These are phyloP conservation scores for Catocala sponsa DNA, from an alignment of 2,888 invertebrate species.

Conservation along the genomic window DNA sequence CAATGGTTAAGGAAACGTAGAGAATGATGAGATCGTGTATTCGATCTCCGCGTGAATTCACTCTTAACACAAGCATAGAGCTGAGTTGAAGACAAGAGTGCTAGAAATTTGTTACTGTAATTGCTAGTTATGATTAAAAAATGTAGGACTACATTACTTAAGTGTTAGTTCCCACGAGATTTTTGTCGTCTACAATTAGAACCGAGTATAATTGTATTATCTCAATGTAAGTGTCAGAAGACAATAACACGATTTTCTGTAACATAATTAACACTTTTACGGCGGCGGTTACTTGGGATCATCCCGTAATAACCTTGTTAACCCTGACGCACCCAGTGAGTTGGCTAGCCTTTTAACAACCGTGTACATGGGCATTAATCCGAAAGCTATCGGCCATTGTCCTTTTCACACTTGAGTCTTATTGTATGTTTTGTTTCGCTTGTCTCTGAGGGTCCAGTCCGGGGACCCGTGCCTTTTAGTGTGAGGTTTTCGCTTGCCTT, in stretches of 20 bases:
- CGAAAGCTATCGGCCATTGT: conserved; percentile 85
- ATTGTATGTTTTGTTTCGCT: conserved; percentile 72
- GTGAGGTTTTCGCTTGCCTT: conserved; percentile 88
- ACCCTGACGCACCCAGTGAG: conserved; percentile 83
- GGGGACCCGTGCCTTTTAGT: conserved; percentile 86
- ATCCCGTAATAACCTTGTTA: conserved; percentile 88
- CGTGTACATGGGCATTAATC: conserved; percentile 87
- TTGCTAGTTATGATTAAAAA: too few relatives aligned
- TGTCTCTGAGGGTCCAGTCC: conserved; percentile 80
- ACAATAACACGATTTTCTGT: conserved; percentile 77
- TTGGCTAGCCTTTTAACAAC: conserved; percentile 87
- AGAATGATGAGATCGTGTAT: too few relatives aligned
- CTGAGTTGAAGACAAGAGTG: too few relatives aligned
- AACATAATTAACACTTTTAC: conserved; percentile 88
- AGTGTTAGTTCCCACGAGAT: not conserved
- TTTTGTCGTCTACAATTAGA: conserved; percentile 4
- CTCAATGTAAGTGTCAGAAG: conserved; percentile 63
- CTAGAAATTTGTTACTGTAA: too few relatives aligned
- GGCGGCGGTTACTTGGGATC: conserved; percentile 84
- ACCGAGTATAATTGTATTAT: conserved; percentile 47
- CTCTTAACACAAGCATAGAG: too few relatives aligned
- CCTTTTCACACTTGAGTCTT: conserved; percentile 71
- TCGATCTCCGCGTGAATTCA: too few relatives aligned
- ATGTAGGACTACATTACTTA: not conserved
- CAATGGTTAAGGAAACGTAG: too few relatives aligned